Base-by-base conservation (phyloP, 2,113 vertebrate genomes). In the Agapornis roseicollis region DNA sequence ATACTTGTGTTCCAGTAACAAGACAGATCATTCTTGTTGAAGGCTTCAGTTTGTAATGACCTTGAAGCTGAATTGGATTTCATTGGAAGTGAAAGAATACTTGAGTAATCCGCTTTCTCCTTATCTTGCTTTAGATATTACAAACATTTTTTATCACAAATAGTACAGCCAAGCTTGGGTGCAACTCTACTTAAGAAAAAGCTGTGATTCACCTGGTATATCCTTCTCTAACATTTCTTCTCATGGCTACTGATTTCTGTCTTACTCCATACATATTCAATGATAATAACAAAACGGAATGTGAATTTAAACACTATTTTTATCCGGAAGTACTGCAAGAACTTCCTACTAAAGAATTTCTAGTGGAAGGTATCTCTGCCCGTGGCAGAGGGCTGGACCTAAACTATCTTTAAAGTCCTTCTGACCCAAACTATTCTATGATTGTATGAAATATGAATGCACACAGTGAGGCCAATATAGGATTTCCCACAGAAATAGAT, bases 11-110 rank as follows among this genome's bases (percentile, higher is more conserved):
- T 70, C 53, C 50, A 60, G 50, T 52, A 82, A 76, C 44, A 66
- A 64, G 35, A 66, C 4, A 55, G 24, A 76, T 31, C 17, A n/a
- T 69, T 17, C 42, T 68, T 69, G 8, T 8, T 65, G 46, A 88
- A 89, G 41, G 16, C 10, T 71, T 89, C 1, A 0, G 37, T 84
- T 89, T 44, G 6, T 28, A 77, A 85, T 0, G 0, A 19, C 4
- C 19, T 66, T 49, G 19, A 41, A 52, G 37, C 12, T 44, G 31
- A 85, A 60, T 0, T 66, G 9, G 7, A 86, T 71, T 94, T 80
- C 80, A 68, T 4, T 83, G 8, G 16, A 93, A 89, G 24, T 33
- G 22, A 42, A 87, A 77, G 49, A 65, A 27, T 69, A 9, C 7
- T 15, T 46, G 14, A 70, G 15, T 50, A 65, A 73, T 4, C 7